These are phyloP conservation scores for Drosophila vallismaia DNA, from an alignment of 2,888 invertebrate species.

Conservation along the genomic window DNA sequence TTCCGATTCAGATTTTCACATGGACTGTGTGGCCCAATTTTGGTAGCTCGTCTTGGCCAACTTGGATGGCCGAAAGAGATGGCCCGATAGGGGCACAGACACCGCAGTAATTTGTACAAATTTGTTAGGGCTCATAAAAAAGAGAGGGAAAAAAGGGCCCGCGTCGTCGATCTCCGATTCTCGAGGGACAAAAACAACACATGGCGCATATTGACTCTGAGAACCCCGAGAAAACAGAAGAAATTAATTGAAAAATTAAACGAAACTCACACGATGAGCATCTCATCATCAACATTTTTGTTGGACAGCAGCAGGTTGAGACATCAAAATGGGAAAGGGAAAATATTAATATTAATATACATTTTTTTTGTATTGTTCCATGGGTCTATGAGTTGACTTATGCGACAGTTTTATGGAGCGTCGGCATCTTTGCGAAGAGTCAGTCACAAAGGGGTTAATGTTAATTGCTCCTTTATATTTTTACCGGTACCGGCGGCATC, in stretches of 20 bases:
- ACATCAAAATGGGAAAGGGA: constrained; percentile 18
- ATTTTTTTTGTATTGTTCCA: constrained; percentile 36
- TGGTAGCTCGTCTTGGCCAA: constrained; percentile 52
- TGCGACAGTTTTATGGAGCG: constrained; percentile 76
- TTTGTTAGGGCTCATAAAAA: constrained; percentile 74
- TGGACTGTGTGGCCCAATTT: constrained; percentile 59
- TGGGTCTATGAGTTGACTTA: constrained; percentile 60
- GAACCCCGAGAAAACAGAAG: constrained; percentile 31
- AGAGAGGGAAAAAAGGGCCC: constrained; percentile 50
- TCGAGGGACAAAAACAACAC: constrained; percentile 50
- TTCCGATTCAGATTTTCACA: constrained; percentile 33
- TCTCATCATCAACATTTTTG: background rate
- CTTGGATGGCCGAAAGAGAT: constrained; percentile 18
- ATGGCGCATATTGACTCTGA: constrained; percentile 60
- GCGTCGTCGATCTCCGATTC: constrained; percentile 7
- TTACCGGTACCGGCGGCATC: constrained; percentile 43
- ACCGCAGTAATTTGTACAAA: constrained; percentile 71
- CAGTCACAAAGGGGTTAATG: constrained; percentile 73
- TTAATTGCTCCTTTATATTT: constrained; percentile 71
- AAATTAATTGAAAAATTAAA: constrained; percentile 65
- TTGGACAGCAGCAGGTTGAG: constrained; percentile 58
- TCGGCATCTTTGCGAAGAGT: constrained; percentile 45
- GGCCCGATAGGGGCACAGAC: constrained; percentile 6
- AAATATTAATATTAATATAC: constrained; percentile 63
- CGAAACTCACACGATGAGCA: constrained; percentile 20